Percentiles rank a stretch among this genome's conserved stretches.
Evolutionary conservation across 2,113 vertebrate genomes (phyloP).

Genomic region (Ranitomeya variabilis): DNA sequence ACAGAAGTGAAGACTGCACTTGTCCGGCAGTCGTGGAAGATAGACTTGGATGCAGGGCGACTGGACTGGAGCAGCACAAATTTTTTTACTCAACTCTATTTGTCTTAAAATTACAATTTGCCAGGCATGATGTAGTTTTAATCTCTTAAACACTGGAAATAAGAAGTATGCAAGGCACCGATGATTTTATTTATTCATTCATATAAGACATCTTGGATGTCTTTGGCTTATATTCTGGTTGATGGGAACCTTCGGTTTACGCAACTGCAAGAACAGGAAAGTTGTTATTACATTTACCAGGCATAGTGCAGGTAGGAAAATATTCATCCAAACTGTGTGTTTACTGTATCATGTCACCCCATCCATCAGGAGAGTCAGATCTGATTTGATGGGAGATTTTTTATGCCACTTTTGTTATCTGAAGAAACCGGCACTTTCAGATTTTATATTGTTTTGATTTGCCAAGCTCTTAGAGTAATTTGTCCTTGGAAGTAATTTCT

Average conservation of each 20-base stretch:
- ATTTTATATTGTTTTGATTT: constrained; percentile 15
- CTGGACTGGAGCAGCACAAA: too few species aligned
- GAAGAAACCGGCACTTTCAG: background rate
- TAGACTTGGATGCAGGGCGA: too few species aligned
- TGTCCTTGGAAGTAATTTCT: constrained; percentile 21
- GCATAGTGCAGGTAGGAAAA: background rate
- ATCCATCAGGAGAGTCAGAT: background rate
- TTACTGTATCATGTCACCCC: background rate
- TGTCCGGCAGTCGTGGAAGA: too few species aligned
- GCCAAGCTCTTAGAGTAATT: constrained; percentile 9
- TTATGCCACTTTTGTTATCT: background rate
- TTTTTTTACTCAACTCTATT: too few species aligned
- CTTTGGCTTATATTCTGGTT: background rate
- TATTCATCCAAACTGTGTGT: background rate
- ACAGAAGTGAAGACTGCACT: too few species aligned
- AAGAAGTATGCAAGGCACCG: too few species aligned
- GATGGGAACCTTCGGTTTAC: background rate
- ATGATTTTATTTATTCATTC: too few species aligned
- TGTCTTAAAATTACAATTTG: too few species aligned
- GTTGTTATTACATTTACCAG: background rate
- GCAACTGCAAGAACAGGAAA: background rate
- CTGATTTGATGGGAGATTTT: background rate
- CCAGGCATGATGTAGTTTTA: too few species aligned
- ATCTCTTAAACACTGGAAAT: too few species aligned
- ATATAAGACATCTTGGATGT: background rate